Percentiles rank a stretch among this genome's conserved stretches.
phyloP scores from a whole-genome alignment of 2,888 invertebrate species.

The Nesidiocoris tenuis region DNA sequence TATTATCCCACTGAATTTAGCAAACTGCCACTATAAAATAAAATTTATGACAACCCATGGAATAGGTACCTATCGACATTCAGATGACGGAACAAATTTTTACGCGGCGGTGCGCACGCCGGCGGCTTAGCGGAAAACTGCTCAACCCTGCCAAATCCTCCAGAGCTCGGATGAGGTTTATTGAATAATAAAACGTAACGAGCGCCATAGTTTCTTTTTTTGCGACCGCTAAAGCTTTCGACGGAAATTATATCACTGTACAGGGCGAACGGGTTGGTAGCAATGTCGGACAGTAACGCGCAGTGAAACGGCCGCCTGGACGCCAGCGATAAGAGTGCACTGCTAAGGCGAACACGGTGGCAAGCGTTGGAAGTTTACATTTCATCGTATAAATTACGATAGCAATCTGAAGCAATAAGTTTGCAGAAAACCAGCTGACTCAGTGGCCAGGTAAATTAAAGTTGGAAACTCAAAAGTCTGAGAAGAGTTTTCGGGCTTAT shows the following conservation, averaged over 20 bases:
- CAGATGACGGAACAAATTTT: background rate
- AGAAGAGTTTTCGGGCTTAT: constrained; percentile 36
- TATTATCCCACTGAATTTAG: background rate
- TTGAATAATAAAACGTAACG: constrained; percentile 7
- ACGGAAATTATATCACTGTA: constrained; percentile 19
- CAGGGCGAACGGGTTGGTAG: constrained; percentile 2
- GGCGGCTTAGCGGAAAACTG: background rate
- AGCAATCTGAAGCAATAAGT: constrained; percentile 40
- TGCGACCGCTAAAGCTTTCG: constrained; percentile 5
- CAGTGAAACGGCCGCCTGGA: constrained; percentile 26
- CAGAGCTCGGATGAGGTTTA: constrained; percentile 4
- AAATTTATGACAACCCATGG: too few species aligned
- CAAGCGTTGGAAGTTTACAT: constrained; percentile 42
- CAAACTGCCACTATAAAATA: background rate
- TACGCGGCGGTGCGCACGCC: background rate
- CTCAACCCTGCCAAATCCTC: background rate
- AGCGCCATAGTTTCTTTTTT: constrained; percentile 20
- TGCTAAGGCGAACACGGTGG: constrained; percentile 11
- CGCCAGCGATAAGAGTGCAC: constrained; percentile 33
- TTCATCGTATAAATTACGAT: constrained; percentile 43
- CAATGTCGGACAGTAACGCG: constrained; percentile 24
- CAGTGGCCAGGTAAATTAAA: constrained; percentile 42
- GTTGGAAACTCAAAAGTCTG: constrained; percentile 6
- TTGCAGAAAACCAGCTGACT: constrained; percentile 39
- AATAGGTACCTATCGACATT: too few species aligned